Percentiles rank a stretch among this genome's conserved stretches.
Conservation (phyloP, 1,140 invertebrate species). For the Drosophila albomicans region DNA sequence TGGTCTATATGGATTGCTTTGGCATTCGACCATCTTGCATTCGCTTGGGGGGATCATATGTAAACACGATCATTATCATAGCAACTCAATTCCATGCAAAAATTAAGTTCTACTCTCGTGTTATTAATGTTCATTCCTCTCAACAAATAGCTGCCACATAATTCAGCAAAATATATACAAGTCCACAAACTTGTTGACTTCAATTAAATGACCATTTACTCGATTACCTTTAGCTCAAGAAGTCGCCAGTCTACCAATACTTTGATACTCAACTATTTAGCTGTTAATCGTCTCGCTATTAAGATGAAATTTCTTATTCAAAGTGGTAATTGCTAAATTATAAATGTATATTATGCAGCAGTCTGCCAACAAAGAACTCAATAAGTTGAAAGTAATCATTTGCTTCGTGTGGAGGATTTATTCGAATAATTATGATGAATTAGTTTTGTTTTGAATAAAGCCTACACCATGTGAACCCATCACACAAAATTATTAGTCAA, state of each 20-base stretch:
- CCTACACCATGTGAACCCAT: too few species aligned
- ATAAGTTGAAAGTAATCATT: too few species aligned
- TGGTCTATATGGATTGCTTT: constrained; percentile 10
- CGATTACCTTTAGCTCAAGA: not conserved
- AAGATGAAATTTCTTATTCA: too few species aligned
- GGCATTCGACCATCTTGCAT: not conserved
- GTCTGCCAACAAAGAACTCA: too few species aligned
- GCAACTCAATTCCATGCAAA: constrained; percentile 3
- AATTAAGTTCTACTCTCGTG: not conserved
- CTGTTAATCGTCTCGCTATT: too few species aligned
- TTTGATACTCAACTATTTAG: not conserved
- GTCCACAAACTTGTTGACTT: not conserved
- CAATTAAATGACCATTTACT: not conserved
- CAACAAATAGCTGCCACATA: not conserved
- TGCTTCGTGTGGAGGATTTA: too few species aligned
- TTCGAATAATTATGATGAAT: too few species aligned
- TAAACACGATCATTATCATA: constrained; percentile 41
- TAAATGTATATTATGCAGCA: too few species aligned
- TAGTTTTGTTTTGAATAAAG: too few species aligned
- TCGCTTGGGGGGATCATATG: constrained; percentile 14
- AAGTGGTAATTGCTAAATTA: too few species aligned
- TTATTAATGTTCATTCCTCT: not conserved
- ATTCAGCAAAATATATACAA: not conserved
- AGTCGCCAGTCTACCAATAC: too few species aligned
- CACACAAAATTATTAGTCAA: too few species aligned